These are phyloP conservation scores for Vannuccia rotundouncinata DNA, from an alignment of 2,888 invertebrate genomes.

Conservation along the genomic window DNA sequence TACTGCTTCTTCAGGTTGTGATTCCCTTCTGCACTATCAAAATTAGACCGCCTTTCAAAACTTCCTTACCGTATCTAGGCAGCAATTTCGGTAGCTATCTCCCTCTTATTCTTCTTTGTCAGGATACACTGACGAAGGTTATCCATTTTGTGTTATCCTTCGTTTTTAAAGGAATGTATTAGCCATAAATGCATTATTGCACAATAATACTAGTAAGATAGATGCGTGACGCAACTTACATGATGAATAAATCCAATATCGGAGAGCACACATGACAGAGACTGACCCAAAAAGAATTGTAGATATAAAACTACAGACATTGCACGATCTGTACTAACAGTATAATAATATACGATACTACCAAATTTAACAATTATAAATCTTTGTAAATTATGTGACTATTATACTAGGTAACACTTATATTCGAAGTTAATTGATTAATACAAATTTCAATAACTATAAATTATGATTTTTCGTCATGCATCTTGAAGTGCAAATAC, in stretches of 20 bases:
- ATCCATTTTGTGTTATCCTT: conserved; percentile 10
- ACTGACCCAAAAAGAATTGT: conserved; percentile 9
- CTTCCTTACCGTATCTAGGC: too few species aligned
- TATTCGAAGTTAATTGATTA: conserved; percentile 8
- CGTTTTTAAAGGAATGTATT: neutral
- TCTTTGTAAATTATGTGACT: conserved; percentile 16
- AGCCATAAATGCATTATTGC: conserved; percentile 17
- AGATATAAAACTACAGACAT: conserved; percentile 16
- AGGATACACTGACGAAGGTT: too few species aligned
- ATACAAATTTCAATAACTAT: neutral
- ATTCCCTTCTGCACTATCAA: too few species aligned
- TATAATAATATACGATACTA: conserved; percentile 12
- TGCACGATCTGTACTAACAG: neutral
- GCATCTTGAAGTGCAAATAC: conserved; percentile 12
- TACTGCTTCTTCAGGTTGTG: too few species aligned
- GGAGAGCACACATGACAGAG: conserved; percentile 14
- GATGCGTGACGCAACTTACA: conserved; percentile 21
- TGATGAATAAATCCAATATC: conserved; percentile 21
- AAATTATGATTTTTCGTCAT: conserved; percentile 12
- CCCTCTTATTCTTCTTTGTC: too few species aligned
- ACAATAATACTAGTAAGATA: neutral
- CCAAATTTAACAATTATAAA: neutral
- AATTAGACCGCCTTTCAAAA: too few species aligned
- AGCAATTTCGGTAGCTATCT: too few species aligned
- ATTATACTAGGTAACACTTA: neutral